Conservation (phyloP, 53 echinoderm and acorn worm genomes). For the Temnopleurus reevesii region DNA sequence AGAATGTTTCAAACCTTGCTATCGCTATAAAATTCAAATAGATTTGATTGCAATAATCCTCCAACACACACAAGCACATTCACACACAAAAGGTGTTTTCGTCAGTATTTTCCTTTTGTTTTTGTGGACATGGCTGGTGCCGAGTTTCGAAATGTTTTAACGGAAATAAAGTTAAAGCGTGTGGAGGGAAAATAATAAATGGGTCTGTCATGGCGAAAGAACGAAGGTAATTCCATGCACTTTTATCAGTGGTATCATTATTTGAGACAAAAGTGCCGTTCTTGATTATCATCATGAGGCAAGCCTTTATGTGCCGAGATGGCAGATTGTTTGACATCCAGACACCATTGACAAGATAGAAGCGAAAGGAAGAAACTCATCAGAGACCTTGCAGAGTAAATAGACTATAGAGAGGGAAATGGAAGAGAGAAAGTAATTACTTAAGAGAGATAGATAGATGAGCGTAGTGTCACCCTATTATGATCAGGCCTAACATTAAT, state of each 20-base stretch:
- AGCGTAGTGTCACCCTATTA: neutral
- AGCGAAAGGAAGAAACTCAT: neutral
- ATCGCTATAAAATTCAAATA: no score
- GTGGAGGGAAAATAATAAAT: neutral
- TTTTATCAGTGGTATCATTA: neutral
- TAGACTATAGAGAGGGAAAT: conserved; percentile 8
- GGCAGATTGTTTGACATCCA: conserved; percentile 1
- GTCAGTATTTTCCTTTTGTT: no score
- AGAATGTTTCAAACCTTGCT: no score
- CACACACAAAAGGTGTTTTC: no score
- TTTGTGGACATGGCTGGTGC: no score
- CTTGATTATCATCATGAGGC: neutral
- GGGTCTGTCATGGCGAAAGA: neutral
- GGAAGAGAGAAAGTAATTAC: conserved; percentile 17
- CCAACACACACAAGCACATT: no score
- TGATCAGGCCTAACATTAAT: conserved; percentile 17
- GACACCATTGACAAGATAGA: conserved; percentile 11
- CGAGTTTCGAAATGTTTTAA: no score
- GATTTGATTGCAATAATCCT: no score
- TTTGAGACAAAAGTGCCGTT: neutral
- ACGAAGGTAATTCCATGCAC: neutral
- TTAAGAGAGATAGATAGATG: conserved; percentile 36
- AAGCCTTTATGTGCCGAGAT: neutral
- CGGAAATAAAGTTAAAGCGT: no score
- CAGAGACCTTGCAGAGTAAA: neutral